Conservation (phyloP, 2,888 invertebrate genomes). For the Shargacucullia verbasci region DNA sequence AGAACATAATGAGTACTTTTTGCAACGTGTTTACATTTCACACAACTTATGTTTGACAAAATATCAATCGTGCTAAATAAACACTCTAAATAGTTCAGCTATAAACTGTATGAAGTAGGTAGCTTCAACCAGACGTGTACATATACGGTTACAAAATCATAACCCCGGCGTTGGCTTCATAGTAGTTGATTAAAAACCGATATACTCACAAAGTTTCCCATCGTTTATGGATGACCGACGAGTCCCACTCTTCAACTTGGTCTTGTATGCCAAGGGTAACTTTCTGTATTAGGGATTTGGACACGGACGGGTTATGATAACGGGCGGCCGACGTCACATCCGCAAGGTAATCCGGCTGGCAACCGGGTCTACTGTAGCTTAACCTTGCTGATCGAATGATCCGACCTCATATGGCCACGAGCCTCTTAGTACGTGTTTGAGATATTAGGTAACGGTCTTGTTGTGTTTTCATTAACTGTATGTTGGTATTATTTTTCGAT, state of each 20-base stretch:
- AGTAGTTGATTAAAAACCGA: slow-evolving; percentile 33
- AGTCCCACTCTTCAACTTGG: slow-evolving; percentile 29
- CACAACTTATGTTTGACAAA: too few relatives aligned
- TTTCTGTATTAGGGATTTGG: slow-evolving; percentile 41
- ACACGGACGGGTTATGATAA: slow-evolving; percentile 30
- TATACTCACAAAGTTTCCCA: slow-evolving; percentile 40
- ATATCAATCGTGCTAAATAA: too few relatives aligned
- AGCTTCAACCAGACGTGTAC: background rate
- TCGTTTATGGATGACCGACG: slow-evolving; percentile 39
- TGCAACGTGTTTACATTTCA: too few relatives aligned
- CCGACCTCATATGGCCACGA: slow-evolving; percentile 24
- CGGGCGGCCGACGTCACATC: slow-evolving; percentile 42
- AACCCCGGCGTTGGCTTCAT: background rate
- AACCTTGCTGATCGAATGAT: slow-evolving; percentile 46
- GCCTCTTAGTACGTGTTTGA: slow-evolving; percentile 30
- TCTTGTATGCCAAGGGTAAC: slow-evolving; percentile 17
- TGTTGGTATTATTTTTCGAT: background rate
- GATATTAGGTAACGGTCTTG: slow-evolving; percentile 19
- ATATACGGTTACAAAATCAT: slow-evolving; percentile 10
- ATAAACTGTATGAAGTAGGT: too few relatives aligned
- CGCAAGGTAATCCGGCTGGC: slow-evolving; percentile 41
- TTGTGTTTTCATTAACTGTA: slow-evolving; percentile 35
- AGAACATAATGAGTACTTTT: too few relatives aligned
- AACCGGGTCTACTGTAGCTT: slow-evolving; percentile 42
- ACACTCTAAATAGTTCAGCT: too few relatives aligned